A percentile compares a stretch with the other conserved stretches of the same genome.
Evolutionary conservation across 92 coral and sea anemone genomes (phyloP).

Genomic region (Isaurus tuberculatus): DNA sequence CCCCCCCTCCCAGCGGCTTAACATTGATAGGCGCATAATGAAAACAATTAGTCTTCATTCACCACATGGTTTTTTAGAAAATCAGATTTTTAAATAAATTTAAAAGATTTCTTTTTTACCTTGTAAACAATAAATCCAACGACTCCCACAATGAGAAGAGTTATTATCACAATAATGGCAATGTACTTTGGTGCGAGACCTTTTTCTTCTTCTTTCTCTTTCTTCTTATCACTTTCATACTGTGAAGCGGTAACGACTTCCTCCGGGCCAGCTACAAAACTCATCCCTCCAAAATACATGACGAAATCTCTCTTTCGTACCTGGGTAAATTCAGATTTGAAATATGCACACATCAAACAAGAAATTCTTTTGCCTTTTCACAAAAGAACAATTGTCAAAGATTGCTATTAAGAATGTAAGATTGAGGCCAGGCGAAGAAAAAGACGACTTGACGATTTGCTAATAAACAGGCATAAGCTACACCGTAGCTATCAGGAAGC

Average conservation of each 20-base stretch:
- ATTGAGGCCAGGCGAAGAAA: too few relatives aligned
- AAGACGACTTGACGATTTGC: too few relatives aligned
- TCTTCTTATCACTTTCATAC: neutral
- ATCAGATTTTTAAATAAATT: too few relatives aligned
- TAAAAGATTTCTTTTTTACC: neutral
- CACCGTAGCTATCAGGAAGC: too few relatives aligned
- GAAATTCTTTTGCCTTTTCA: too few relatives aligned
- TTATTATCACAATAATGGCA: conserved; percentile 32
- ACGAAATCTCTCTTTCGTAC: conserved; percentile 28
- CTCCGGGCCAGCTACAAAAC: conserved; percentile 42
- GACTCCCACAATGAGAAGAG: conserved; percentile 25
- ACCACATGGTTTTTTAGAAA: too few relatives aligned
- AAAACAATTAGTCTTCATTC: too few relatives aligned
- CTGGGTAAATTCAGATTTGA: neutral
- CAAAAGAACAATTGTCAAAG: too few relatives aligned
- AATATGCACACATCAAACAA: neutral
- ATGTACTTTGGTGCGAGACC: conserved; percentile 32
- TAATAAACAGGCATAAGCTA: too few relatives aligned
- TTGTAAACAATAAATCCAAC: conserved; percentile 30
- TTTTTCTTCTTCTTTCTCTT: neutral
- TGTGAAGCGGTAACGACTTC: conserved; percentile 26
- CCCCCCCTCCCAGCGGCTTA: too few relatives aligned
- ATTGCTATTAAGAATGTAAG: too few relatives aligned
- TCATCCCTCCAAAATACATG: conserved; percentile 38
- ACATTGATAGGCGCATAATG: too few relatives aligned